Conservation (phyloP, 2,113 vertebrate genomes). For the Dicaeum eximium region DNA sequence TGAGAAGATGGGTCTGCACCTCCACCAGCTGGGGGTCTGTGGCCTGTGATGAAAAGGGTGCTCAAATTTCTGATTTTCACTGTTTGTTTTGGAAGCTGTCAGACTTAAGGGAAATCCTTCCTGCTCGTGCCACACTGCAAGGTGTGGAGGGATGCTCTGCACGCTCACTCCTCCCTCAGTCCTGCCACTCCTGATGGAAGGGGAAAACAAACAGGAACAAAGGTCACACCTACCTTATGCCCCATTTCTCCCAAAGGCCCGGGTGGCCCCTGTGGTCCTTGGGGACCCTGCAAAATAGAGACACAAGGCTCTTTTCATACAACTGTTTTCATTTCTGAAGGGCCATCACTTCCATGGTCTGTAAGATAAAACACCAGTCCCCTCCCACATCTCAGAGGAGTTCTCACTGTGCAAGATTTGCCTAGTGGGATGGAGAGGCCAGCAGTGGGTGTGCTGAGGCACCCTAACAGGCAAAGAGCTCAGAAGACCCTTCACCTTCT, state of each 20-base stretch:
- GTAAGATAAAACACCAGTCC: background rate
- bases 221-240: constrained; percentile 74
- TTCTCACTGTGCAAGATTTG: background rate
- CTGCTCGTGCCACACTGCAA: background rate
- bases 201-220: background rate
- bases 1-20: background rate
- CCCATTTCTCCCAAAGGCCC: constrained; percentile 88
- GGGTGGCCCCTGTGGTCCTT: constrained; percentile 79
- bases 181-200: background rate
- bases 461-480: background rate
- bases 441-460: background rate
- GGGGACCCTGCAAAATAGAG: constrained; percentile 78
- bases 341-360: background rate
- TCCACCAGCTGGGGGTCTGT: background rate
- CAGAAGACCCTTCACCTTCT: background rate
- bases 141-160: too few relatives aligned
- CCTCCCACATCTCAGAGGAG: background rate
- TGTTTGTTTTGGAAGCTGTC: background rate
- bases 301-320: constrained; percentile 5
- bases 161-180: too few relatives aligned
- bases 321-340: background rate
- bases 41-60: background rate
- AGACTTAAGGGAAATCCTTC: background rate
- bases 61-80: background rate
- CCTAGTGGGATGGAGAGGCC: background rate